Conservation (phyloP, 1,140 invertebrate genomes). For the Aethina tumida region DNA sequence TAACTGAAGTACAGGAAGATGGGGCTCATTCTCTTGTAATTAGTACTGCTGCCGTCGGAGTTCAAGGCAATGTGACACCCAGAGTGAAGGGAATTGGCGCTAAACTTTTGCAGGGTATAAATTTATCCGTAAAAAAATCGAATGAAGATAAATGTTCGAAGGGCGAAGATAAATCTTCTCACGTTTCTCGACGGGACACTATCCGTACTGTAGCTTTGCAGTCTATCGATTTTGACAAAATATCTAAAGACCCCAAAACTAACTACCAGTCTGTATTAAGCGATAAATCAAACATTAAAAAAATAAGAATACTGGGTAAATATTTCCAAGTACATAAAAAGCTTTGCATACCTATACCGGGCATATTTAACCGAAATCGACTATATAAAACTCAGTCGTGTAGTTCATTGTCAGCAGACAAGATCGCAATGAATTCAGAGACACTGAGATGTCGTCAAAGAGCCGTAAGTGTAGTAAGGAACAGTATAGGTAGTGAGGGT, state of each 20-base stretch:
- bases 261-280: no score
- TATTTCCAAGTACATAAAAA: conserved; percentile 52
- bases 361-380: conserved; percentile 41
- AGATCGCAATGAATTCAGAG: conserved; percentile 28
- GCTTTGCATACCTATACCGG: conserved; percentile 45
- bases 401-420: conserved; percentile 44
- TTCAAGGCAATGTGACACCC: conserved; percentile 27
- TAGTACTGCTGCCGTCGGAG: conserved; percentile 23
- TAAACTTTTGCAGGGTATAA: conserved; percentile 35
- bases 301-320: conserved; percentile 49
- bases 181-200: conserved; percentile 12
- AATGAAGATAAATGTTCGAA: not conserved
- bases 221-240: conserved; percentile 9
- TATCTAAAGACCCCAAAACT: no score
- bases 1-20: conserved; percentile 65
- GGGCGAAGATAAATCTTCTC: not conserved
- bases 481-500: conserved; percentile 38
- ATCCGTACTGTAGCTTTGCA: conserved; percentile 9
- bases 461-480: conserved; percentile 33
- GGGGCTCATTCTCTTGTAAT: conserved; percentile 25
- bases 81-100: conserved; percentile 40
- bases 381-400: conserved; percentile 51
- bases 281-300: no score
- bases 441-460: conserved; percentile 27
- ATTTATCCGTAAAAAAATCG: conserved; percentile 4